Base-by-base conservation (phyloP, 2,888 invertebrate species). In the Homarus gammarus region DNA sequence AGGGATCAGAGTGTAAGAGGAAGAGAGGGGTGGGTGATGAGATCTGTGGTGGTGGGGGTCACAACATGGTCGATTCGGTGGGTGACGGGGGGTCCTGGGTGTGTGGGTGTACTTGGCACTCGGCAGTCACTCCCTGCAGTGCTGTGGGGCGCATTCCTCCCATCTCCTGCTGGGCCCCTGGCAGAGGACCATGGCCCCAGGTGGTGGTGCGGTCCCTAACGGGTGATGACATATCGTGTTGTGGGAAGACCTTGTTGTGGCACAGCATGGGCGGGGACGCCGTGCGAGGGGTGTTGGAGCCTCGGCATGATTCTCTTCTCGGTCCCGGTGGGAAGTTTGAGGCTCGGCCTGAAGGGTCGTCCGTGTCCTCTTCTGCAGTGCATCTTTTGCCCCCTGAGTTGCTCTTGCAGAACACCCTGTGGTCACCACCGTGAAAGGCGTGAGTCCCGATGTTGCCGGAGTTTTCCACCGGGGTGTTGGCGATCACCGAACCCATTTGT, bases 41-140 rank as follows among this genome's bases (percentile, higher is more conserved):
- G 88, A 36, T 51, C 33, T 70, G 88, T 44, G 56, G 38, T 64
- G 70, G 83, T 84, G 56, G 64, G 88, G 83, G 88, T 88, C 88
- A 88, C 88, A 88, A 88, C 88, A 88, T 88, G 77, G 88, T 88
- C 44, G 88, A 88, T 44, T 88, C 88, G 6, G 88, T 88, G n/a
- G 88, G 88, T 27, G 88, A 88, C 49, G 88, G 88, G 15, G 75
- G 78, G 78, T 88, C 88, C 38, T 79, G 77, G 15, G 64, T 22
- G 68, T 49, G 64, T 51, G 84, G 75, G n/a, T 88, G 88, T 27
- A 88, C 88, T 77, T 88, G 56, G 56, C 70, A 88, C 64, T 88
- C 88, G 8, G 78, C 77, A n/a, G 64, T 85, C 44, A 85, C 68
- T 64, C 85, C 85, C 33, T 44, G 77, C 40, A 85, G 68, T 27